Percentiles rank a stretch among this genome's conserved stretches.
phyloP scores from a whole-genome alignment of 2,113 vertebrate genomes.

The Pontoporia blainvillei region DNA sequence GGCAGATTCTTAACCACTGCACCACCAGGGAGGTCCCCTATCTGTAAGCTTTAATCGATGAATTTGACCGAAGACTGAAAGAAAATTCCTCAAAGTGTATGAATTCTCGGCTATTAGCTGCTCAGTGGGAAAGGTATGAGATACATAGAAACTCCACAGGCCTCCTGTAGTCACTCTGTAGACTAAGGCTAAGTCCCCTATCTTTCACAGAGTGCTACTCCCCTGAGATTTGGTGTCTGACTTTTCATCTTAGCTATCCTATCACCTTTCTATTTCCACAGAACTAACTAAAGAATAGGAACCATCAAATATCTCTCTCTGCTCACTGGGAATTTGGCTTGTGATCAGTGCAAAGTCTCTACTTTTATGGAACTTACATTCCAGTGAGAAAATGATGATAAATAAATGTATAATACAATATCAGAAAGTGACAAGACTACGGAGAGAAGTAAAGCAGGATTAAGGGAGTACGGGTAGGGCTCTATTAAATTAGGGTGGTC shows the following conservation, averaged over 20 bases:
- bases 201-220: not conserved
- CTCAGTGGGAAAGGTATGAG: not conserved
- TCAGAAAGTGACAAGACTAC: not conserved
- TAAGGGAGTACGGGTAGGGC: not conserved
- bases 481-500: not conserved
- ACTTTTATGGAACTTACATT: not conserved
- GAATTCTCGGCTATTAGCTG: not conserved
- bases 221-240: not conserved
- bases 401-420: not conserved
- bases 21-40: too few relatives aligned
- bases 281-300: not conserved
- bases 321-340: not conserved
- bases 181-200: not conserved
- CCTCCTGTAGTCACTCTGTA: not conserved
- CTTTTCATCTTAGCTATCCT: not conserved
- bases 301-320: not conserved
- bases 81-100: not conserved
- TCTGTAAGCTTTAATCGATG: not conserved
- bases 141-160: not conserved
- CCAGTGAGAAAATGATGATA: not conserved
- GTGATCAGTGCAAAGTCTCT: not conserved
- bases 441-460: not conserved
- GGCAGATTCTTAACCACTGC: too few relatives aligned
- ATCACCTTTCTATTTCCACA: not conserved
- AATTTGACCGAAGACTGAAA: not conserved